These are phyloP conservation scores for Eremobia ochroleuca DNA, from an alignment of 2,888 invertebrate genomes.

Conservation along the genomic window DNA sequence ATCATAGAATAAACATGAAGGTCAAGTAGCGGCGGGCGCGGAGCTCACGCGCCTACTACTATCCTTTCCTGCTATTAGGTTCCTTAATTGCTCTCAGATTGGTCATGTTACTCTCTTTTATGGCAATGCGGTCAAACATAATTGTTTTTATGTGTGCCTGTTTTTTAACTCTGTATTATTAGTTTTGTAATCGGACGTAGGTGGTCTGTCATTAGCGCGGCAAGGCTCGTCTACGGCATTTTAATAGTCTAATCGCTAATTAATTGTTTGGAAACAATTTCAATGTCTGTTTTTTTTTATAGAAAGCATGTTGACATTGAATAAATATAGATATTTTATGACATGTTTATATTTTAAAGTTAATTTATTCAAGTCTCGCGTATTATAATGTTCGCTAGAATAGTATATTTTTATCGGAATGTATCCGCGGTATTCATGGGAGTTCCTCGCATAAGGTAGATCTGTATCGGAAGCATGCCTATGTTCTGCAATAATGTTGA, in stretches of 20 bases:
- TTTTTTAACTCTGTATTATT: conserved; percentile 83
- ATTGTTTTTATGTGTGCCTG: conserved; percentile 90
- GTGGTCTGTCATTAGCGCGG: conserved; percentile 86
- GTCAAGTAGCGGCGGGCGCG: conserved; percentile 67
- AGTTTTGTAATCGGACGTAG: conserved; percentile 82
- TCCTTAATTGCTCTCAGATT: conserved; percentile 88
- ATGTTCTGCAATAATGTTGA: conserved; percentile 45
- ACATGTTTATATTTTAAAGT: conserved; percentile 56
- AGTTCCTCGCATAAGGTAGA: conserved; percentile 59
- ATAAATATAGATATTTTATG: conserved; percentile 66
- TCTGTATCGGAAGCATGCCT: conserved; percentile 51
- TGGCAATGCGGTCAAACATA: conserved; percentile 89
- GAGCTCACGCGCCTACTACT: conserved; percentile 77
- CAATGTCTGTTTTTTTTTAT: conserved; percentile 66
- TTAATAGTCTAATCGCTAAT: conserved; percentile 79
- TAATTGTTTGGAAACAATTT: conserved; percentile 71
- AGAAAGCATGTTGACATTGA: conserved; percentile 65
- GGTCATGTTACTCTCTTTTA: conserved; percentile 89
- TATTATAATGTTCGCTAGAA: conserved; percentile 47
- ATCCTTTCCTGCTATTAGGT: conserved; percentile 88
- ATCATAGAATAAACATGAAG: conserved; percentile 75
- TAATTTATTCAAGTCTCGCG: conserved; percentile 64
- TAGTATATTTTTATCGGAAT: conserved; percentile 52
- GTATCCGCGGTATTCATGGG: conserved; percentile 41
- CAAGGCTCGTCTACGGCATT: conserved; percentile 80